phyloP scores from a whole-genome alignment of 1,140 invertebrate genomes.

The Camponotus vicinus region DNA sequence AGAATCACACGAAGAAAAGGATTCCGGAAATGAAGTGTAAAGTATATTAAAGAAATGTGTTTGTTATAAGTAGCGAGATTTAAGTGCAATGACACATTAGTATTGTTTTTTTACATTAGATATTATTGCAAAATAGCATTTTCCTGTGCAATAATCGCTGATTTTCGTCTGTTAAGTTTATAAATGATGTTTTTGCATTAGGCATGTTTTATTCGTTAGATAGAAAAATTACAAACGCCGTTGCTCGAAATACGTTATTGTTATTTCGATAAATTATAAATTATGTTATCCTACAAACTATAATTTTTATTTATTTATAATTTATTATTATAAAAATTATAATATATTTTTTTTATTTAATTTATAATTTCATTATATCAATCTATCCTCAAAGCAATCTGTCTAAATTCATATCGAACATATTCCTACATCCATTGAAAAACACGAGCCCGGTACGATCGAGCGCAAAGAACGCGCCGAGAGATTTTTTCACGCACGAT shows the following conservation, averaged over 20 bases:
- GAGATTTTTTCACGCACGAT: conserved; percentile 78
- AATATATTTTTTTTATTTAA: background rate
- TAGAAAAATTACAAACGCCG: conserved; percentile 16
- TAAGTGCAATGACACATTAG: conserved; percentile 64
- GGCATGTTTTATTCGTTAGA: conserved; percentile 31
- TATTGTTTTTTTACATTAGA: conserved; percentile 27
- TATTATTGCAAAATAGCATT: conserved; percentile 37
- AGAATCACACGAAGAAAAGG: conserved; percentile 3
- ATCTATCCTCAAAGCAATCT: background rate
- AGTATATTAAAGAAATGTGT: conserved; percentile 8
- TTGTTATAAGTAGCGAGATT: conserved; percentile 21
- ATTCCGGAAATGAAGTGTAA: conserved; percentile 1
- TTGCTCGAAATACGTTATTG: background rate
- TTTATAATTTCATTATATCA: background rate
- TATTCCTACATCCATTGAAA: background rate
- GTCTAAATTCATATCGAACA: conserved; percentile 15
- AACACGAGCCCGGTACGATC: background rate
- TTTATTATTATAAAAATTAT: background rate
- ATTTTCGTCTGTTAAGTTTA: conserved; percentile 24
- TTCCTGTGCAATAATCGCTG: conserved; percentile 29
- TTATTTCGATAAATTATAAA: background rate
- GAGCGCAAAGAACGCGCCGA: conserved; percentile 46
- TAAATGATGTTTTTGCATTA: conserved; percentile 26
- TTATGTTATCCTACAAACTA: background rate
- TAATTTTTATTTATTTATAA: conserved; percentile 3